Conservation (phyloP, 2,113 vertebrate genomes). For the Pleuronectes platessa region DNA sequence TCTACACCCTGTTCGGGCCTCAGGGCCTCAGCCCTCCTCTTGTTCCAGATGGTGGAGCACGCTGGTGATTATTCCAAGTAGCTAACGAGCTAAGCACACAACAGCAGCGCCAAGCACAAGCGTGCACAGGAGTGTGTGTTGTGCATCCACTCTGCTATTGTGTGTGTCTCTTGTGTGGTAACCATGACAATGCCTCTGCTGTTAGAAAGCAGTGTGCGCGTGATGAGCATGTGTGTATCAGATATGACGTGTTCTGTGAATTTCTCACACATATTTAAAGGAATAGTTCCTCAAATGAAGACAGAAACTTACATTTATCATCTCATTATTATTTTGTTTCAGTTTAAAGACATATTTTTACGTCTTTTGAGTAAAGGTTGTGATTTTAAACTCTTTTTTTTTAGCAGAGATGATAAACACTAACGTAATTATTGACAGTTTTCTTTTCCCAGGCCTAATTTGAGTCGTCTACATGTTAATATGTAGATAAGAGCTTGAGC, state of each 20-base stretch:
- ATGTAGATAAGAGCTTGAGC: too few species aligned
- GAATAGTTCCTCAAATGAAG: neutral
- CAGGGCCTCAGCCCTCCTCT: conserved; percentile 1
- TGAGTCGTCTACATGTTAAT: too few species aligned
- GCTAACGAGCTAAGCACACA: conserved; percentile 33
- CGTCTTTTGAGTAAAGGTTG: too few species aligned
- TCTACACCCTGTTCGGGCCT: conserved; percentile 6
- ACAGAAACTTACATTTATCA: too few species aligned
- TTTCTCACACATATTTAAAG: neutral
- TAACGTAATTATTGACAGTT: too few species aligned
- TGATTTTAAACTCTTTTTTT: too few species aligned
- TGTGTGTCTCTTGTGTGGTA: conserved; percentile 6
- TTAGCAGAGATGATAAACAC: too few species aligned
- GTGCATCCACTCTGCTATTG: neutral
- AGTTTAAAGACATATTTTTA: too few species aligned
- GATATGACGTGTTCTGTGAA: too few species aligned
- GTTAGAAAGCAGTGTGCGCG: neutral
- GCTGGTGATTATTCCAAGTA: conserved; percentile 42
- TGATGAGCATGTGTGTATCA: neutral
- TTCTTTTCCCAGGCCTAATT: too few species aligned
- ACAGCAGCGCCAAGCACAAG: neutral
- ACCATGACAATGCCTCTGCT: conserved; percentile 12
- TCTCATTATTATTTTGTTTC: too few species aligned
- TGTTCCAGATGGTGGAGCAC: conserved; percentile 49
- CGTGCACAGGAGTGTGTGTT: neutral